Evolutionary conservation across 2,888 invertebrate species (phyloP), one percentile per base, ranked within the genome.

Genomic region (Dryocosmus kuriphilus): DNA sequence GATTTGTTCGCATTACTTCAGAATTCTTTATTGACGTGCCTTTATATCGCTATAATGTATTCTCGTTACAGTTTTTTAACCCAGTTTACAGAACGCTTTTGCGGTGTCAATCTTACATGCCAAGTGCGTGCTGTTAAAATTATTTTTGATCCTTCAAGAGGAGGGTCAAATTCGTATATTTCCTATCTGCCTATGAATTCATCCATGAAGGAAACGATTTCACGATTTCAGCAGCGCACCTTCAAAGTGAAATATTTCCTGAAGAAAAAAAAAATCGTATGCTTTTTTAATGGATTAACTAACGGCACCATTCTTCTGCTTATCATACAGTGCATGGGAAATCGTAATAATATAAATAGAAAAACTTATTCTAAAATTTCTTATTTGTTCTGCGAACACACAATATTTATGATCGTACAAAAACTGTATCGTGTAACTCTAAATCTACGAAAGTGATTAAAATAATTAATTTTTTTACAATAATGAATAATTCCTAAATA

Each of bases 261-360:
- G 32, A 61, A 30, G 27, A 27, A 61, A 30, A 61, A 30, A 32
- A 27, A 30, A 30, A 51, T 51, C 51, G n/a, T 19, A n/a, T 9
- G 60, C 11, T 60, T 35, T 38, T 60, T 60, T 77, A 77, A 77
- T 77, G 74, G 77, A 65, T 77, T 65, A 77, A 77, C 77, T 77
- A 77, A 77, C 62, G 46, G 77, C 74, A 77, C 77, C 46, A 51
- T 65, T 74, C 35, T 55, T 76, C 46, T 61, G 32, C 46, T 57
- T 57, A 24, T 22, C 14, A 4, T 24, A n/a, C 14, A 57, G 24
- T 24, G 24, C 24, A n/a, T 24, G 3, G 24, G 24, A 57, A 24
- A 22, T 57, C 9, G 9, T 24, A 57, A 57, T 57, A 57, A 57
- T 24, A 14, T 24, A 14, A 22, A 14, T 57, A 57, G 24, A 57